Conservation (phyloP, 2,797 vertebrate species). For the Dendrocincla tyrannina region DNA sequence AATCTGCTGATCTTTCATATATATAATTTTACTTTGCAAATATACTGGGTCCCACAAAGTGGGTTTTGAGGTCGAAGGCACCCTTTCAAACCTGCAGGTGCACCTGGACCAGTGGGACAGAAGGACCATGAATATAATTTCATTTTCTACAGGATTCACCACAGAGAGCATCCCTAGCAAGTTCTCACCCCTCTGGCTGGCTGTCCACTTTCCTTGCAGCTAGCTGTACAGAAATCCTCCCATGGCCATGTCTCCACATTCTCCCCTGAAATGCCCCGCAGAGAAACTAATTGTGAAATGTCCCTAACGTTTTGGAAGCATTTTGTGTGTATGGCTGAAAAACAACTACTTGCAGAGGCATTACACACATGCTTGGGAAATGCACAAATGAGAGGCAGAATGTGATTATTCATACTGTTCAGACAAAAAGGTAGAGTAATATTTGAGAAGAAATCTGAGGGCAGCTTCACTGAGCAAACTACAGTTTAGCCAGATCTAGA, state of each 20-base stretch:
- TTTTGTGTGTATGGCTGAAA: not conserved
- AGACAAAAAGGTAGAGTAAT: not conserved
- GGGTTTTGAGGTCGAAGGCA: not conserved
- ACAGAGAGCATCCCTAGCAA: not conserved
- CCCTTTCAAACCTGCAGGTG: not conserved
- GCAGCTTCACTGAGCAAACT: not conserved
- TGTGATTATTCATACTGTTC: not conserved
- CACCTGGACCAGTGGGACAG: not conserved
- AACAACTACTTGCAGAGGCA: not conserved
- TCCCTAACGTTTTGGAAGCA: not conserved
- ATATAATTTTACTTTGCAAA: not conserved
- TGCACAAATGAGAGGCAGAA: not conserved
- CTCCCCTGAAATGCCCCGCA: not conserved
- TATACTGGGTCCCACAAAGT: not conserved
- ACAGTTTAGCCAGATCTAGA: not conserved
- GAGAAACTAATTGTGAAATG: not conserved
- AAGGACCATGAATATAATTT: not conserved
- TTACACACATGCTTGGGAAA: not conserved
- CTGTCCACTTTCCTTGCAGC: not conserved
- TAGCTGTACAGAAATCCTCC: not conserved
- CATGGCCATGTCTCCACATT: accelerated
- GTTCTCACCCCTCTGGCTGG: not conserved
- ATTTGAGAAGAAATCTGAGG: not conserved
- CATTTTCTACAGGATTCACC: not conserved
- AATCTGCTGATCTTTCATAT: not conserved